Evolutionary conservation across 2,113 vertebrate genomes (phyloP).

Genomic region (Heterotis niloticus): DNA sequence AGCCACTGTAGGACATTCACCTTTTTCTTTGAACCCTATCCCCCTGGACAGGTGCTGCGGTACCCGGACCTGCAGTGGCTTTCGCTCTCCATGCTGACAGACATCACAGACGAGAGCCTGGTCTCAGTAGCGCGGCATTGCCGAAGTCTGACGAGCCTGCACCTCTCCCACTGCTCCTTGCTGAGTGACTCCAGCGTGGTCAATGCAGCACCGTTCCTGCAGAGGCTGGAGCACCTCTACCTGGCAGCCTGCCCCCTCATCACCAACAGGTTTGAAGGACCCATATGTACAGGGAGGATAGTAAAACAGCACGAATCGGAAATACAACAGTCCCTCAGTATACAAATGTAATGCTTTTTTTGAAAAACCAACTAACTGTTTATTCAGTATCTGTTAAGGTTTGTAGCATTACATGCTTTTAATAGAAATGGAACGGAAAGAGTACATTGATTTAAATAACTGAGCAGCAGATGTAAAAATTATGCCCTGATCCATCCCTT

Average conservation of each 20-base stretch:
- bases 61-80: slow-evolving; percentile 67
- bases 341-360: neutral
- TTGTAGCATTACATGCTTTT: neutral
- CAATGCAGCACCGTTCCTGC: slow-evolving; percentile 56
- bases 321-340: too few species aligned
- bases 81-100: slow-evolving; percentile 68
- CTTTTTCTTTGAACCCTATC: too few species aligned
- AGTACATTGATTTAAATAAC: neutral
- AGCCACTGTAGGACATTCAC: too few species aligned
- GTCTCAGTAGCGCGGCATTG: slow-evolving; percentile 65
- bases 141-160: slow-evolving; percentile 66
- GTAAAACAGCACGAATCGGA: too few species aligned
- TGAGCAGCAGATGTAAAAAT: neutral
- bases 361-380: neutral
- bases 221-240: slow-evolving; percentile 70
- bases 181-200: slow-evolving; percentile 68
- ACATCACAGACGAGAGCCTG: slow-evolving; percentile 68
- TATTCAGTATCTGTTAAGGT: too few species aligned
- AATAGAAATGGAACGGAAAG: neutral
- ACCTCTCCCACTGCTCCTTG: slow-evolving; percentile 64
- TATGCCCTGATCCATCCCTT: neutral
- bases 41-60: slow-evolving; percentile 58
- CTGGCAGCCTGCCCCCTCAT: slow-evolving; percentile 71
- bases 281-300: too few species aligned
- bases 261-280: slow-evolving; percentile 63